A percentile compares a stretch with the other conserved stretches of the same genome.
These are phyloP conservation scores for Beaufortia kweichowensis DNA, from an alignment of 2,113 vertebrate species.

Conservation along the genomic window DNA sequence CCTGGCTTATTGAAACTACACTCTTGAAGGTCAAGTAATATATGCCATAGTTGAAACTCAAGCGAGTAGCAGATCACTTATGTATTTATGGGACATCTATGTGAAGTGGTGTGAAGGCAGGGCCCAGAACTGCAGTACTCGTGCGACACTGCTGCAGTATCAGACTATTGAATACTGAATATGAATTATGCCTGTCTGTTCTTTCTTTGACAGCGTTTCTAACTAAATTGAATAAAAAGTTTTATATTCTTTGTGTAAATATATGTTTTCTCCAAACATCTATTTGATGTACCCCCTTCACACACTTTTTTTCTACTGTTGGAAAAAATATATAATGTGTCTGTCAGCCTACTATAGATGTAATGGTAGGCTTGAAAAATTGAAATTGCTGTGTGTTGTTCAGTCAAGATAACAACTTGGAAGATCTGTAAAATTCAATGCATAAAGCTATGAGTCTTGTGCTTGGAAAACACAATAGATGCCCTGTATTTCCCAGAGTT, in stretches of 20 bases:
- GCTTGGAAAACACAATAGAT: conserved; percentile 11
- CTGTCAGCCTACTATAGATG: conserved; percentile 6
- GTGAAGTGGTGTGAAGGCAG: conserved; percentile 19
- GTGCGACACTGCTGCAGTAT: not conserved
- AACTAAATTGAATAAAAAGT: not conserved
- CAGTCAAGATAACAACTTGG: conserved; percentile 9
- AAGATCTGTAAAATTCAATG: conserved; percentile 17
- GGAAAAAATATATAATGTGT: not conserved
- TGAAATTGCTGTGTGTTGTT: conserved; percentile 23
- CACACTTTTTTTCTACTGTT: not conserved
- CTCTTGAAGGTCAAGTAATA: not conserved
- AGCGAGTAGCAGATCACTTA: not conserved
- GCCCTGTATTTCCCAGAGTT: not conserved
- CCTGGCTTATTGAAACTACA: not conserved
- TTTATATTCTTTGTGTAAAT: not conserved
- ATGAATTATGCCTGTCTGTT: not conserved
- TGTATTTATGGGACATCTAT: conserved; percentile 7
- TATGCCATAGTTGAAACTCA: not conserved
- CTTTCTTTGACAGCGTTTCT: not conserved
- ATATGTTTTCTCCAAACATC: not conserved
- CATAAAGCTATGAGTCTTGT: conserved; percentile 15
- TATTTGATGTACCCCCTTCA: conserved; percentile 9
- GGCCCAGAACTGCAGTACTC: not conserved
- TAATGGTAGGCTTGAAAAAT: conserved; percentile 34
- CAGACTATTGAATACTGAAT: conserved; percentile 25